Evolutionary conservation across 2,797 vertebrate genomes (phyloP), one percentile per base, ranked within the genome.

Genomic region (Kryptolebias ocellatus): DNA sequence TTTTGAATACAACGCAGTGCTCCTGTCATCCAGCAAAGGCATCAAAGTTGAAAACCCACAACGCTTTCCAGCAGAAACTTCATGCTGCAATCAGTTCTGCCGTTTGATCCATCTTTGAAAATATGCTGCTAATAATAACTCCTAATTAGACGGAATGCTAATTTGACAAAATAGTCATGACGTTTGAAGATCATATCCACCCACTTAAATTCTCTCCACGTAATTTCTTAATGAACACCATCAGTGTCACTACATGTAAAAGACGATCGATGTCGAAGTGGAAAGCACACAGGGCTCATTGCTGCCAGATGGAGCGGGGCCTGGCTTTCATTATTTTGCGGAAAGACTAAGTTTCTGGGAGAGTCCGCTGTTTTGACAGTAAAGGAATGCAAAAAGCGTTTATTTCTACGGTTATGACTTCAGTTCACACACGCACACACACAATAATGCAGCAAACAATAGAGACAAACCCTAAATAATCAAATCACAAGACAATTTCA

Each of bases 311-410:
- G 76, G 55, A 80, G 37, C 31, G 0, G 29, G 20, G 80, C 88
- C 87, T 92, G 90, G 79, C 70, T 68, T 87, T 79, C 72, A 90
- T 93, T 91, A 89, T 79, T 81, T 60, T 87, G 78, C 58, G 76
- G 85, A 86, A 64, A 79, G 65, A 78, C 74, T 3, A 64, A 81
- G 61, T 86, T 85, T 87, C 70, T 39, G 86, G 85, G 86, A 89
- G 80, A 89, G 87, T 90, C 84, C 17, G 4, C 74, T 86, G 89
- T 88, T 90, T 90, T 85, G 89, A 88, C 76, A 79, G 52, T 10
- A 31, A 24, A 81, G 84, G 86, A 92, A 92, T 92, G 92, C 89
- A 91, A 92, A 92, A 88, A 84, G 64, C 4, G 50, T 72, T 78
- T 79, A 87, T 86, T 86, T 87, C 73, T 71, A 53, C 60, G 64